phyloP scores from a whole-genome alignment of 2,888 invertebrate species.

The Trileptium ribeirensis region DNA sequence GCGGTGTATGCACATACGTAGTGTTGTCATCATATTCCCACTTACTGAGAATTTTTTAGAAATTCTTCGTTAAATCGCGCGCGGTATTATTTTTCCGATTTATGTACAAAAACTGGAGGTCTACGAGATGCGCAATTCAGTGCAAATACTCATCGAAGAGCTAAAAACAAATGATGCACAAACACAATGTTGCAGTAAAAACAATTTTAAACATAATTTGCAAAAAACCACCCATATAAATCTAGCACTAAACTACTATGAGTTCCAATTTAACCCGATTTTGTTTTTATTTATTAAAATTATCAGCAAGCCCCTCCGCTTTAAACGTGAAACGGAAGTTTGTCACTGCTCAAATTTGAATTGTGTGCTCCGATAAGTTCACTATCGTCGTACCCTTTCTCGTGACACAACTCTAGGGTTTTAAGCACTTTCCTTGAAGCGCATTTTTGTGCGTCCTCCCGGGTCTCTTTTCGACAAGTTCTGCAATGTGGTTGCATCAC shows the following conservation, averaged over 20 bases:
- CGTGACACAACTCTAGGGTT: slow-evolving; percentile 83
- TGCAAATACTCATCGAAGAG: slow-evolving; percentile 98
- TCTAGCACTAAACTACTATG: background rate
- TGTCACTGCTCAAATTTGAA: slow-evolving; percentile 86
- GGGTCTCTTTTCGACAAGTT: slow-evolving; percentile 91
- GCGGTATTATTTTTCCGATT: slow-evolving; percentile 97
- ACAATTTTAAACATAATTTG: no score
- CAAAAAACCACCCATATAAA: no score
- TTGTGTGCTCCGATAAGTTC: slow-evolving; percentile 86
- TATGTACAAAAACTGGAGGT: slow-evolving; percentile 95
- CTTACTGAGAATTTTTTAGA: slow-evolving; percentile 78
- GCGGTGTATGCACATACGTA: no score
- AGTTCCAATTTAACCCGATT: background rate
- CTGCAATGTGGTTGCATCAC: no score
- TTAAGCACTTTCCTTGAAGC: slow-evolving; percentile 94
- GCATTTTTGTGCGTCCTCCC: slow-evolving; percentile 98
- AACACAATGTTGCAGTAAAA: no score
- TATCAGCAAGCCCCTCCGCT: no score
- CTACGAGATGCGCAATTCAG: slow-evolving; percentile 86
- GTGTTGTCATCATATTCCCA: no score
- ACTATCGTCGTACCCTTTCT: slow-evolving; percentile 93
- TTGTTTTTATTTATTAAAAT: background rate
- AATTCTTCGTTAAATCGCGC: slow-evolving; percentile 93
- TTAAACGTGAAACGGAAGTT: slow-evolving; percentile 80
- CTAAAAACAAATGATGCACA: slow-evolving; percentile 49